Evolutionary conservation across 2,113 vertebrate genomes (phyloP).

Genomic region (Coregonus clupeaformis): DNA sequence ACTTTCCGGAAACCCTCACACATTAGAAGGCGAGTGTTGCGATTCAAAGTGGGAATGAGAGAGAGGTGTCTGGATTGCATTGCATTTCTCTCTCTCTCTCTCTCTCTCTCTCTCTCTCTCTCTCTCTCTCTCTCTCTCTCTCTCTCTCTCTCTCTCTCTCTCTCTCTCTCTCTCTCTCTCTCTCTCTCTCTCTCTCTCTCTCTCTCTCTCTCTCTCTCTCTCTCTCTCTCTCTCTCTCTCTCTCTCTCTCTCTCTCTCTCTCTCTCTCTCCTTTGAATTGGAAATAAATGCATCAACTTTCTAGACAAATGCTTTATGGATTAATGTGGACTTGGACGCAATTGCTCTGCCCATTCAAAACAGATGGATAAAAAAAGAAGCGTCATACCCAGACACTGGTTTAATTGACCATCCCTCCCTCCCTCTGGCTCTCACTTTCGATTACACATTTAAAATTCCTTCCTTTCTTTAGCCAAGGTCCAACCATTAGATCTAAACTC

Average conservation of each 20-base stretch:
- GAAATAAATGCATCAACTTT: conserved; percentile 19
- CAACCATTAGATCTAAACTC: not conserved
- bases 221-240: too few species aligned
- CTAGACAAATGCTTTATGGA: conserved; percentile 15
- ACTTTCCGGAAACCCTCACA: not conserved
- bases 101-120: not conserved
- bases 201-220: not conserved
- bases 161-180: not conserved
- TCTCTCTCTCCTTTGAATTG: conserved; percentile 5
- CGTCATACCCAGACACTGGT: too few species aligned
- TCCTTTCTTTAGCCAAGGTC: too few species aligned
- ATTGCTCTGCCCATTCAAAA: too few species aligned
- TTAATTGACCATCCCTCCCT: too few species aligned
- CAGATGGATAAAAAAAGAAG: too few species aligned
- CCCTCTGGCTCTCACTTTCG: not conserved
- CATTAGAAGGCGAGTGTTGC: not conserved
- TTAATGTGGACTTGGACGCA: not conserved
- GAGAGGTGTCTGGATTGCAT: conserved; percentile 22
- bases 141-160: too few species aligned
- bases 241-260: too few species aligned
- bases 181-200: not conserved
- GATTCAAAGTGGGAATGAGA: not conserved
- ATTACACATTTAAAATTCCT: too few species aligned
- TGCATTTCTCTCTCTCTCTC: not conserved
- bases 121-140: too few species aligned